Base-by-base conservation (phyloP, 2,888 invertebrate genomes). In the Hartigia nigra region DNA sequence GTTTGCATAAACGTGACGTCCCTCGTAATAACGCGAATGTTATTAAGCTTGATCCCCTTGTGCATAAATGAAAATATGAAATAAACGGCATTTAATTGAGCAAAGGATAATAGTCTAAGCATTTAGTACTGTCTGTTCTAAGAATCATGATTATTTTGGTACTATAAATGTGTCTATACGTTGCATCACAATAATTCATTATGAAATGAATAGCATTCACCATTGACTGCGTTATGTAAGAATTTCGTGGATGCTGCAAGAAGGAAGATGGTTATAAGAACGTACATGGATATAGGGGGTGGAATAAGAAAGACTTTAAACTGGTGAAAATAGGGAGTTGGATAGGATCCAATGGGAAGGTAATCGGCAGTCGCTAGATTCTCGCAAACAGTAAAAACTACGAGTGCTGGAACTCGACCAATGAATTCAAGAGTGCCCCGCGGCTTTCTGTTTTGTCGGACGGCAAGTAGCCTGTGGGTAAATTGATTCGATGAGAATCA, bases 271-370 rank as follows among this genome's bases (percentile, higher is more conserved):
- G 55, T 5, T 55, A 55, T 55, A 23, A 23, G 9, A 55, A 55
- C 55, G 55, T 39, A 23, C 39, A 39, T 39, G 39, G 23, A 55
- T 55, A 23, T 9, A 55, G 23, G 2, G 23, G 55, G 23, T 23
- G 70, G 75, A 77, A 75, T 76, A 70, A 31, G 78, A 77, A 69
- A 78, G 82, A 82, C 84, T 83, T 86, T 86, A 87, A 88, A 88
- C 84, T 81, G 85, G 85, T 81, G 86, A 87, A 87, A 89, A 89
- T 86, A 86, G 84, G 80, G 80, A 89, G 83, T 89, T 88, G 89
- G 89, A 89, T 85, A 81, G 80, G 82, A 83, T 89, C 88, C 89
- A 89, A 88, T 82, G 84, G 75, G 84, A 86, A 87, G 87, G 86
- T 89, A 86, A 88, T 87, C 87, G 86, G 85, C 84, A 85, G 82